Evolutionary conservation across 35 echinoderm and acorn worm genomes (phyloP).

Genomic region (Lytechinus variegatus): DNA sequence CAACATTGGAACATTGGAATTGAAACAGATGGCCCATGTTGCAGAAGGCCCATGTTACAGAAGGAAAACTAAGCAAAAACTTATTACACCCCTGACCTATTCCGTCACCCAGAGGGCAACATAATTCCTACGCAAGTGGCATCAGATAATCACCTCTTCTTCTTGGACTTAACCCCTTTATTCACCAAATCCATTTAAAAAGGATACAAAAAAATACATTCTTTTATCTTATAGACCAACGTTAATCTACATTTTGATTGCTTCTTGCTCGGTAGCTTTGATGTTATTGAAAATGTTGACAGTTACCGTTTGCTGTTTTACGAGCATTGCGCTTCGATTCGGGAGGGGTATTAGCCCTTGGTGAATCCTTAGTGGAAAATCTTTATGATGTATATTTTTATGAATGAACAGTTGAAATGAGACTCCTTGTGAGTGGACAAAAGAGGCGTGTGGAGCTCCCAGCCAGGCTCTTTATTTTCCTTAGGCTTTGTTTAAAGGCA

Average conservation of each 20-base stretch:
- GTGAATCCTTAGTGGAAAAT: neutral
- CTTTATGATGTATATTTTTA: constrained; percentile 5
- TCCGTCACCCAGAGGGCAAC: neutral
- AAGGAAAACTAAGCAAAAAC: neutral
- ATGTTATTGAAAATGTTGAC: neutral
- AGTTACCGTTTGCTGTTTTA: neutral
- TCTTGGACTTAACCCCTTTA: neutral
- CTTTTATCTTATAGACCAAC: neutral
- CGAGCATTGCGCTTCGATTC: neutral
- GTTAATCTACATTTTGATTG: neutral
- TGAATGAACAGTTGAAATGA: neutral
- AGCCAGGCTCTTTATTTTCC: neutral
- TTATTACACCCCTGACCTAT: constrained; percentile 1
- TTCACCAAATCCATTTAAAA: neutral
- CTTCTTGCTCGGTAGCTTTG: neutral
- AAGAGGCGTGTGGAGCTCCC: neutral
- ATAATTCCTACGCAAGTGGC: neutral
- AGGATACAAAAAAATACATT: neutral
- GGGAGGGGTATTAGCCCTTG: neutral
- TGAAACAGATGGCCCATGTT: constrained; percentile 2
- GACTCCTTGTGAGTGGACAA: neutral
- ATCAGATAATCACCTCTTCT: neutral
- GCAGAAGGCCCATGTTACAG: neutral
- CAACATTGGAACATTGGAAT: neutral
- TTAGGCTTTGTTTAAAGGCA: neutral